Evolutionary conservation across 2,797 vertebrate genomes (phyloP).

Genomic region (Halcyon smyrnensis): DNA sequence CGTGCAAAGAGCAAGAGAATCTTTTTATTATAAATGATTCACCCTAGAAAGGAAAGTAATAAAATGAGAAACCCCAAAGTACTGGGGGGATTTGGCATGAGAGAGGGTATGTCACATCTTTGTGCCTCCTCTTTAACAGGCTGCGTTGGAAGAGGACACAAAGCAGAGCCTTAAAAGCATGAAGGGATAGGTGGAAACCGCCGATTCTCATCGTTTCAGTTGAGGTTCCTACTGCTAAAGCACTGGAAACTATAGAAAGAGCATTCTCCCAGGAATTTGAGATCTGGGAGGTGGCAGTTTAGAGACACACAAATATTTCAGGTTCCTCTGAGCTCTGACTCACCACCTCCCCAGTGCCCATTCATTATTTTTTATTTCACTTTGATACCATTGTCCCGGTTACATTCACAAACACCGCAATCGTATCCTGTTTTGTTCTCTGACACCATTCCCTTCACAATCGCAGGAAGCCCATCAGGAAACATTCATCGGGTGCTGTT

Average conservation of each 20-base stretch:
- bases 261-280: background rate
- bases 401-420: conserved; percentile 49
- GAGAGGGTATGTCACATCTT: background rate
- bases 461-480: conserved; percentile 71
- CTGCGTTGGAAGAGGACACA: background rate
- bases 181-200: background rate
- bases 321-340: conserved; percentile 42
- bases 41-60: background rate
- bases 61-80: background rate
- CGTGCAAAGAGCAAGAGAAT: background rate
- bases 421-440: conserved; percentile 76
- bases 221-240: background rate
- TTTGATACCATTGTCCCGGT: conserved; percentile 38
- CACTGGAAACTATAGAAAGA: background rate
- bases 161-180: rapidly evolving
- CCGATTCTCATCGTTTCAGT: background rate
- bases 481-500: conserved; percentile 38
- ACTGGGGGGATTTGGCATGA: background rate
- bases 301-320: background rate
- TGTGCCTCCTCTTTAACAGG: background rate
- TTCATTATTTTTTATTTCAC: conserved; percentile 69
- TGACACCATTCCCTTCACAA: conserved; percentile 68
- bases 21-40: background rate
- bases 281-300: background rate
- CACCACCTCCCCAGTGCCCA: conserved; percentile 4